Base-by-base conservation (phyloP, 1,140 invertebrate species). In the Drosophila parabipectinata region DNA sequence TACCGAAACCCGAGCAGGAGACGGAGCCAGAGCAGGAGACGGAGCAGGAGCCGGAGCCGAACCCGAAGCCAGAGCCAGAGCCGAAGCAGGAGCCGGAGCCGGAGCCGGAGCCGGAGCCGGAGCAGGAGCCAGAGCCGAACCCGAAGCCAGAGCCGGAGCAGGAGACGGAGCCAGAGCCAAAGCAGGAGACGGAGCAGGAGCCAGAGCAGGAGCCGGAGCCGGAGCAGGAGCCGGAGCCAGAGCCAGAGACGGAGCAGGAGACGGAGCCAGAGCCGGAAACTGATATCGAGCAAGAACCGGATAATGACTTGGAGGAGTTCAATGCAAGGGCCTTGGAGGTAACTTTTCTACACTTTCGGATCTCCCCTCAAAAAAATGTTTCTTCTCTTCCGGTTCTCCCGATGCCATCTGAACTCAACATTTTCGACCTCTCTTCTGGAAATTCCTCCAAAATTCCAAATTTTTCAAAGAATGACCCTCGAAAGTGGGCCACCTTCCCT, bases 1-100 rank as follows among this genome's bases (percentile, higher is more conserved):
- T 21, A 3, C 21, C 21, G 21, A 21, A 21, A 21, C 21, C 21
- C 3, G 21, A 21, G 2, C 2, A 2, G 3, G 21, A 21, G 21
- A 41, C 14, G 8, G 62, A 67, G 8, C 57, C 28, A 26, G 45
- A 63, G 0, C 18, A 10, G 3, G 24, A 34, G 9, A 21, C 61
- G 48, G 57, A 34, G 9, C 24, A 66, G 44, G 57, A 79, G 18
- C 10, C 2, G 8, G 8, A 21, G n/a, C 8, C 7, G 1, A 18
- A 45, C 2, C 5, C 21, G 18, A 1, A 18, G 18, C 18, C 1
- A 1, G 18, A 18, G 18, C 18, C 18, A 18, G 18, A 18, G 1
- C 18, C 1, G 18, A 1, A 18, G 18, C 18, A 1, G 1, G 18
- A 18, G 18, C 18, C 1, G 18, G 1, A 18, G 18, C 18, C 1